Conservation (phyloP, 1,140 invertebrate species). For the Alviniconcha marisindica region DNA sequence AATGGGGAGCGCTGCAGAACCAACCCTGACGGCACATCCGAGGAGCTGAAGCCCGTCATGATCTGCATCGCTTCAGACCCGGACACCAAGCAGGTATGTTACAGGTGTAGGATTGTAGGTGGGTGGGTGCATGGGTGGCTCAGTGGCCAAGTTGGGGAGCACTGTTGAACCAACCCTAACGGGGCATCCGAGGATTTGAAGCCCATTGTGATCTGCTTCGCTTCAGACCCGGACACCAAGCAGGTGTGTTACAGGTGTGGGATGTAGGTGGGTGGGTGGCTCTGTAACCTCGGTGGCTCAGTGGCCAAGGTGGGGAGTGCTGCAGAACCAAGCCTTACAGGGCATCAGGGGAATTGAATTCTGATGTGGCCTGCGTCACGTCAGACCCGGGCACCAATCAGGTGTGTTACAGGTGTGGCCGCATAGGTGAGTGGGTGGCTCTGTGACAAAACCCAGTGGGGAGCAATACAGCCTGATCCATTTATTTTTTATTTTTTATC, state of each 20-base stretch:
- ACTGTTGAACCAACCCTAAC: conserved; percentile 47
- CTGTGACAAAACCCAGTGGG: conserved; percentile 49
- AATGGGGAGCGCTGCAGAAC: conserved; percentile 65
- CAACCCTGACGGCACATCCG: conserved; percentile 44
- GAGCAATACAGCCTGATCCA: no score
- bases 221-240: conserved; percentile 71
- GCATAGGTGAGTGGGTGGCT: not conserved
- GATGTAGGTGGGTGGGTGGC: not conserved
- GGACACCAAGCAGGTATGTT: conserved; percentile 70
- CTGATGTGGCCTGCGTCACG: conserved; percentile 66
- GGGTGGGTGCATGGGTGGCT: not conserved
- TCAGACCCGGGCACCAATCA: conserved; percentile 73
- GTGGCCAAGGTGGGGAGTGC: conserved; percentile 58
- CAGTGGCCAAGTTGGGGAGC: conserved; percentile 56
- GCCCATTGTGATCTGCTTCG: conserved; percentile 64
- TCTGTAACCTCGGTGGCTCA: not conserved
- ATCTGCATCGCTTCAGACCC: conserved; percentile 71
- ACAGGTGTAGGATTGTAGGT: not conserved
- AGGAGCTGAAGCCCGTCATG: conserved; percentile 61
- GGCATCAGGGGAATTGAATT: conserved; percentile 52
- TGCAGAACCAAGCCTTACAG: conserved; percentile 51
- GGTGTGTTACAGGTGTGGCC: conserved; percentile 51
- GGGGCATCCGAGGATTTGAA: conserved; percentile 56
- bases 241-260: conserved; percentile 61
- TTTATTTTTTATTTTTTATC: no score